Evolutionary conservation across 2,113 vertebrate genomes (phyloP).

Genomic region (Pachypanchax playfairii): DNA sequence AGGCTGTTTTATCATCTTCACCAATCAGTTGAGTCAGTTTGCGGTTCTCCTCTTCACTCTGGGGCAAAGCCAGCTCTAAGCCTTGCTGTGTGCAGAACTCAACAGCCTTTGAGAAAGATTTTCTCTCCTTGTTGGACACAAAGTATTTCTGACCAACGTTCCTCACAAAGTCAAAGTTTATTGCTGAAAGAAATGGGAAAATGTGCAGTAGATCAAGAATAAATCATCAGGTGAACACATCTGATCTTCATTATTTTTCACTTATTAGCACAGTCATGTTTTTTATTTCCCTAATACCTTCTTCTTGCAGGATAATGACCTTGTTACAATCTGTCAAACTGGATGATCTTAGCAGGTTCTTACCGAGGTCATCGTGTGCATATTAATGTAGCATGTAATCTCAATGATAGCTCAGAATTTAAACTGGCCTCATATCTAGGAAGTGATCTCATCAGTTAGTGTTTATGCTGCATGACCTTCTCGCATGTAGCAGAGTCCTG

Average conservation of each 20-base stretch:
- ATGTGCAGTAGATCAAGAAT: neutral
- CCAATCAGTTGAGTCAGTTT: constrained; percentile 19
- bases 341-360: too few relatives aligned
- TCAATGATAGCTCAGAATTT: too few relatives aligned
- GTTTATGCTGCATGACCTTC: too few relatives aligned
- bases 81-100: constrained; percentile 31
- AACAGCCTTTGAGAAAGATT: constrained; percentile 16
- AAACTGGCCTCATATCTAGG: too few relatives aligned
- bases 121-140: constrained; percentile 41
- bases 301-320: too few relatives aligned
- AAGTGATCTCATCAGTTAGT: too few relatives aligned
- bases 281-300: too few relatives aligned
- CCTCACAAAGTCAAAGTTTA: constrained; percentile 22
- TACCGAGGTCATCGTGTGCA: too few relatives aligned
- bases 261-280: too few relatives aligned
- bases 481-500: too few relatives aligned
- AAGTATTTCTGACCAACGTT: constrained; percentile 42
- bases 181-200: constrained; percentile 6
- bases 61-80: constrained; percentile 42
- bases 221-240: neutral
- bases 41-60: constrained; percentile 36
- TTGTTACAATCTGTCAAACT: too few relatives aligned
- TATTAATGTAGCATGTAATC: too few relatives aligned
- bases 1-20: constrained; percentile 1
- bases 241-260: neutral